Evolutionary conservation across 2,113 vertebrate species (phyloP), one percentile per base, ranked within the genome.

Genomic region (Chloroceryle aenea): DNA sequence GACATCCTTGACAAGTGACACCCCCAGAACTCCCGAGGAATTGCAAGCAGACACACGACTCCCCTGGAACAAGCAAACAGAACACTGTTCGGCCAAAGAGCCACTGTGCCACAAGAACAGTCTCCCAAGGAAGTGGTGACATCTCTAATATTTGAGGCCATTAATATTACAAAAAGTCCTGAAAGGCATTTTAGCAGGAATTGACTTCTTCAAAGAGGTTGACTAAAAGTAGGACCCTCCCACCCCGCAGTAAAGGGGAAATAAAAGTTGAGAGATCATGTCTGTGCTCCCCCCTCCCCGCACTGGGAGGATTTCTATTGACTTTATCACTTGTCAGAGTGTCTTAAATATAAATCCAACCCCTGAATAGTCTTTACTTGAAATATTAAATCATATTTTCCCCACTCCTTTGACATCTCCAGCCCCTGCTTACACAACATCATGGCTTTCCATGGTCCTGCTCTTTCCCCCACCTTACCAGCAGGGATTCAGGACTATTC

Each of bases 231-330:
- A 36, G 26, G 55, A 50, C 6, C 5, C 20, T 61, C 52, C 62
- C 32, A 9, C 23, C 23, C 23, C 32, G 42, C n/a, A 43, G 74
- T 6, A 72, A 58, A 68, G 14, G 12, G 15, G 52, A 64, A 50
- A 67, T 15, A 63, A 12, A 48, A 74, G 61, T 15, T 1, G 8
- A 69, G 0, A 38, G 21, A 56, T 14, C 9, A 10, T 8, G 12
- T 50, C 48, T 69, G n/a, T 34, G 45, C n/a, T 84, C 7, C 6
- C 7, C 18, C 9, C 53, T 16, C 20, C 59, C 14, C 0, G 0
- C 13, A 53, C 9, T 12, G 12, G 20, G 22, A 91, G 29, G 12
- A 71, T n/a, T 79, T 63, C 72, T 40, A 42, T 7, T 32, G 23
- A 76, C 59, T 69, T 75, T 66, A 78, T 45, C 18, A 71, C 26